phyloP scores from a whole-genome alignment of 2,113 vertebrate species.

The Cebus imitator region DNA sequence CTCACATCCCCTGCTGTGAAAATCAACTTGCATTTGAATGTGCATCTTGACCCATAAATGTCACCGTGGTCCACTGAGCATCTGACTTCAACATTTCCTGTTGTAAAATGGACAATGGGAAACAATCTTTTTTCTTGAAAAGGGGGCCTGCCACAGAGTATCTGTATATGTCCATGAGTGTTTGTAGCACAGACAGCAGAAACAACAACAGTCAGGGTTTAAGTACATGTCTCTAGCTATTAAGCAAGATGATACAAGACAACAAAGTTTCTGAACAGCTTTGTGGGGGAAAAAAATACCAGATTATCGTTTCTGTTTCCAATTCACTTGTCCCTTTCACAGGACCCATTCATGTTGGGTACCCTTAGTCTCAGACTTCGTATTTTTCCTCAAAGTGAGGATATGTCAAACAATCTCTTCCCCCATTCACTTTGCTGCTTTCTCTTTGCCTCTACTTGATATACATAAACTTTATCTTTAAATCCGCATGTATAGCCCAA shows the following conservation, averaged over 20 bases:
- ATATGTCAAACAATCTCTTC: background rate
- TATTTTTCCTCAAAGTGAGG: background rate
- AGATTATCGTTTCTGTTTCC: constrained; percentile 81
- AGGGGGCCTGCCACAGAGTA: constrained; percentile 72
- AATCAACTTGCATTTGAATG: constrained; percentile 86
- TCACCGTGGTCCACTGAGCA: constrained; percentile 84
- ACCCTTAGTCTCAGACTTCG: constrained; percentile 50
- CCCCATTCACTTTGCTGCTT: background rate
- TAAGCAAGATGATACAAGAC: constrained; percentile 74
- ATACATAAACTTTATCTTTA: background rate
- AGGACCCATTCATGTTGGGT: constrained; percentile 41
- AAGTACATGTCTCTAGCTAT: constrained; percentile 76
- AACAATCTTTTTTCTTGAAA: constrained; percentile 69
- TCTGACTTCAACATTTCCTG: constrained; percentile 85
- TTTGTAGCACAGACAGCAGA: constrained; percentile 74
- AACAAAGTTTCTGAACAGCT: constrained; percentile 74
- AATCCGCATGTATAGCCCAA: background rate
- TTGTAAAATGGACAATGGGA: constrained; percentile 82
- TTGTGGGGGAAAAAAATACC: constrained; percentile 68
- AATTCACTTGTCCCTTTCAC: constrained; percentile 79
- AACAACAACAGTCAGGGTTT: constrained; percentile 71
- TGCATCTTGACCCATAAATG: constrained; percentile 87
- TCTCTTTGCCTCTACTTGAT: background rate
- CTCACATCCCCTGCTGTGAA: constrained; percentile 82
- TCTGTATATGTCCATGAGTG: constrained; percentile 73